phyloP scores from a whole-genome alignment of 23 tunicate species.

The Oikopleura vanhoeffeni region DNA sequence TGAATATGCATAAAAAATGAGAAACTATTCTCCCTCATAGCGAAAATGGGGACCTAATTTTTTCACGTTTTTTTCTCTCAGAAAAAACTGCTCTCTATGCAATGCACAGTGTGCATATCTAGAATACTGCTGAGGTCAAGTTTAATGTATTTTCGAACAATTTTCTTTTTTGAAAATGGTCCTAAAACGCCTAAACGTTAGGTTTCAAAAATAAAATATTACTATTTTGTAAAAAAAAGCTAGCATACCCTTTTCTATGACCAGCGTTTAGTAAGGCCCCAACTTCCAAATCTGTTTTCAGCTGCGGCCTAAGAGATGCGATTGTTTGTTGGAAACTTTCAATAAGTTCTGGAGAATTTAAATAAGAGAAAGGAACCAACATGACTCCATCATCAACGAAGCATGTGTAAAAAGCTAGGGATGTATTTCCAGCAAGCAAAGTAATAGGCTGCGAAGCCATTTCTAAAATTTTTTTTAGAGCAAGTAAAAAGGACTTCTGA shows the following conservation, averaged over 20 bases:
- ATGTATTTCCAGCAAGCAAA: background rate
- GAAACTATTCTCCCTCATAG: no score
- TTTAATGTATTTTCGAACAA: no score
- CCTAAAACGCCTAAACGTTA: no score
- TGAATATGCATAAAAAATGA: no score
- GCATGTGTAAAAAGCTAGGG: background rate
- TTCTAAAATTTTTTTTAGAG: background rate
- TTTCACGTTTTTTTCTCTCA: no score
- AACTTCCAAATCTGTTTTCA: background rate
- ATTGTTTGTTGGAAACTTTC: background rate
- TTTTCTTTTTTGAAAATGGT: no score
- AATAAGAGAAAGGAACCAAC: background rate
- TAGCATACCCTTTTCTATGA: background rate
- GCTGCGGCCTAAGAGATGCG: background rate
- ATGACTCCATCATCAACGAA: slow-evolving; percentile 1
- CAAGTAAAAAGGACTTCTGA: no score
- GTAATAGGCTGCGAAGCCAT: background rate
- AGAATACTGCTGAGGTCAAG: no score
- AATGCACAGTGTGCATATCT: no score
- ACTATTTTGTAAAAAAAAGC: background rate
- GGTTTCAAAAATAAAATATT: no score
- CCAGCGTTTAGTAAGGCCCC: slow-evolving; percentile 1
- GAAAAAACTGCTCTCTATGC: no score
- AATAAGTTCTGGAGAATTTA: background rate
- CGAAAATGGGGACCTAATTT: no score